Percentiles rank a stretch among this genome's conserved stretches.
These are phyloP conservation scores for Philereme vetulata DNA, from an alignment of 2,888 invertebrate species.

Conservation along the genomic window DNA sequence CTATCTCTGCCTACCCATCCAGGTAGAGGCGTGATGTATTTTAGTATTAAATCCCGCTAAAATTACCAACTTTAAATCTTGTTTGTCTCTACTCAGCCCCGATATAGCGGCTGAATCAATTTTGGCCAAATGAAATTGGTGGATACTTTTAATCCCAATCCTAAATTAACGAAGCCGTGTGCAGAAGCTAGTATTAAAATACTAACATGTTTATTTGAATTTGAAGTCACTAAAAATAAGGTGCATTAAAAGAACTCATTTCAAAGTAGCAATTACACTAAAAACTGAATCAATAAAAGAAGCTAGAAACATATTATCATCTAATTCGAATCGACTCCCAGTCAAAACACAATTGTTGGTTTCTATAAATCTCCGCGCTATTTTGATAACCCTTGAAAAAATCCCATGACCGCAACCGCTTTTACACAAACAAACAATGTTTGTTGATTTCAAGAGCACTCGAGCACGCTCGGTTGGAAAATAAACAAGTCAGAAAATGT, in stretches of 20 bases:
- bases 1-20: no score
- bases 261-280: neutral
- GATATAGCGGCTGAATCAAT: no score
- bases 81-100: no score
- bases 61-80: no score
- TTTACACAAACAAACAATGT: slow-evolving; percentile 60
- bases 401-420: slow-evolving; percentile 54
- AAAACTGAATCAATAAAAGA: neutral
- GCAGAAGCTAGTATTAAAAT: no score
- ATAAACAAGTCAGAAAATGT: slow-evolving; percentile 72
- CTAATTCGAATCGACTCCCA: slow-evolving; percentile 11
- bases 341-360: slow-evolving; percentile 26
- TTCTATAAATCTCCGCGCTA: slow-evolving; percentile 29
- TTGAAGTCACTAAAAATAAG: neutral
- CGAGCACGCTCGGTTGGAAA: slow-evolving; percentile 68
- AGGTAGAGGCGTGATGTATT: no score
- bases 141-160: no score
- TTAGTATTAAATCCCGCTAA: no score
- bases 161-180: no score
- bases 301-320: slow-evolving; percentile 8
- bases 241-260: neutral
- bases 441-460: slow-evolving; percentile 65
- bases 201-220: neutral
- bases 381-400: slow-evolving; percentile 60
- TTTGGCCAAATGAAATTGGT: no score